Base-by-base conservation (phyloP, 2,888 invertebrate species). In the Alcis repandata region DNA sequence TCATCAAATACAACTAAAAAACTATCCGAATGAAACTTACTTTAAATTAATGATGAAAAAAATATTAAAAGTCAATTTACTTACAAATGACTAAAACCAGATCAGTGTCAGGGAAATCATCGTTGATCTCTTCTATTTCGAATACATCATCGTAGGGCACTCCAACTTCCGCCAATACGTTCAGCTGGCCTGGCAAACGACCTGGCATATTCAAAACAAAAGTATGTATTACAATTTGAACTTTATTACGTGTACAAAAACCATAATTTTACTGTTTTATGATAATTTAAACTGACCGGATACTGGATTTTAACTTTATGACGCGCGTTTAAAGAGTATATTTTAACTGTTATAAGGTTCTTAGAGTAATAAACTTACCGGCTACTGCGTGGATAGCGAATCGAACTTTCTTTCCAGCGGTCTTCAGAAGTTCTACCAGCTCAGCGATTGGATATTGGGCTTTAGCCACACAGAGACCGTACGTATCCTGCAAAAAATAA, bases 321-420 rank as follows among this genome's bases (percentile, higher is more conserved):
- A n/a, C n/a, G n/a, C n/a, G n/a, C n/a, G n/a, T n/a, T n/a, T n/a
- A n/a, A n/a, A n/a, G n/a, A n/a, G 22, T 8, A 4, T n/a, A 46
- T 6, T 27, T 2, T 27, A 22, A 46, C 22, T 22, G 10, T 7
- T 10, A 10, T 17, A 7, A 46, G 11, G 13, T n/a, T n/a, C n/a
- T n/a, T n/a, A n/a, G n/a, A n/a, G n/a, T n/a, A n/a, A 49, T 7
- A 27, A 46, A 27, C 77, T 79, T 86, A 95, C 97, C 98, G 78
- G 98, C 98, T 15, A 98, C 98, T 13, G 98, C 98, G 89, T 98
- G 98, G 79, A 98, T 98, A 27, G 97, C 98, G 88, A 98, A 98
- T 72, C 97, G 94, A 33, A 98, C 97, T 84, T 95, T 96, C 88
- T 97, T 97, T 56, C 98, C 98, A 77, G 95, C 94, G 62, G 92